Evolutionary conservation across 2,888 invertebrate genomes (phyloP).

Genomic region (Penaeus monodon): DNA sequence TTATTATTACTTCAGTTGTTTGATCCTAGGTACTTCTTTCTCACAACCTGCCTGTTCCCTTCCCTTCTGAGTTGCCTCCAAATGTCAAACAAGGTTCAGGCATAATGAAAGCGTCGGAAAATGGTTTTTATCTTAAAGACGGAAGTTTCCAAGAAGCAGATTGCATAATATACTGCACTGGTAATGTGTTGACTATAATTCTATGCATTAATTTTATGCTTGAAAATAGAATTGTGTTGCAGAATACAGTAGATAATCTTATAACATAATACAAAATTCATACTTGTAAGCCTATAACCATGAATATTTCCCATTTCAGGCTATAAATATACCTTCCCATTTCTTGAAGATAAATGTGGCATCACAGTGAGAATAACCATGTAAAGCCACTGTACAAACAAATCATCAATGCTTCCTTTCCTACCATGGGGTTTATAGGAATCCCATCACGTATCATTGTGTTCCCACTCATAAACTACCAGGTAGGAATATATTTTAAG

Average conservation of each 20-base stretch:
- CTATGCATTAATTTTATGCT: neutral
- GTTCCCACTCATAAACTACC: slow-evolving; percentile 38
- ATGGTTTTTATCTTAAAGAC: slow-evolving; percentile 76
- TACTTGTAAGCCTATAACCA: too few relatives aligned
- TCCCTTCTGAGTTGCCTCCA: slow-evolving; percentile 55
- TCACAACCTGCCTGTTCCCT: slow-evolving; percentile 53
- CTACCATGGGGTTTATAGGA: slow-evolving; percentile 85
- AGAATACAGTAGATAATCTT: too few relatives aligned
- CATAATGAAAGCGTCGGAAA: slow-evolving; percentile 62
- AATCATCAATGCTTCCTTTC: slow-evolving; percentile 83
- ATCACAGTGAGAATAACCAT: slow-evolving; percentile 83
- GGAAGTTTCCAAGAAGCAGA: slow-evolving; percentile 76
- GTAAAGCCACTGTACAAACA: slow-evolving; percentile 90
- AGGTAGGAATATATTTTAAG: slow-evolving; percentile 16
- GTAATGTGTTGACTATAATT: slow-evolving; percentile 69
- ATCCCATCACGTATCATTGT: slow-evolving; percentile 75
- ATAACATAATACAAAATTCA: too few relatives aligned
- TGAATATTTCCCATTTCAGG: slow-evolving; percentile 72
- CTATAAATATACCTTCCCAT: slow-evolving; percentile 75
- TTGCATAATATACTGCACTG: slow-evolving; percentile 80
- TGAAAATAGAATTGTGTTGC: too few relatives aligned
- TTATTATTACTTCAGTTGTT: neutral
- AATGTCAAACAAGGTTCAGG: slow-evolving; percentile 57
- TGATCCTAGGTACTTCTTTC: slow-evolving; percentile 60
- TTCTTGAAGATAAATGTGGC: slow-evolving; percentile 79